phyloP scores from a whole-genome alignment of 2,888 invertebrate genomes.

The Polyommatus icarus region DNA sequence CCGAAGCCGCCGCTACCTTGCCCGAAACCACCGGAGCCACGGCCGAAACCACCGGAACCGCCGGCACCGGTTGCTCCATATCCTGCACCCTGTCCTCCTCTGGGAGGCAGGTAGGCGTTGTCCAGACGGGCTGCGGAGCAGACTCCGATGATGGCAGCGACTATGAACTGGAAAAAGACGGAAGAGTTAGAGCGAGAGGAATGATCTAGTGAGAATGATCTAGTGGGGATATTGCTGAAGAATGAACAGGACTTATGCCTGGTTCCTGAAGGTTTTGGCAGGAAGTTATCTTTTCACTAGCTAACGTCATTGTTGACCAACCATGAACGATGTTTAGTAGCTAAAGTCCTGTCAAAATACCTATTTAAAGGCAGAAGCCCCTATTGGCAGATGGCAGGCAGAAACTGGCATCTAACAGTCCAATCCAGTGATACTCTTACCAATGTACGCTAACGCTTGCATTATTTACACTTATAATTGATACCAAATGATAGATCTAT shows the following conservation, averaged over 20 bases:
- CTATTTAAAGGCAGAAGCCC: too few species aligned
- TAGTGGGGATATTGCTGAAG: neutral
- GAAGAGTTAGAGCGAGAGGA: neutral
- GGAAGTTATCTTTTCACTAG: neutral
- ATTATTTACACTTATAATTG: neutral
- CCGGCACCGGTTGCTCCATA: constrained; percentile 50
- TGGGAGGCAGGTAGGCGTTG: constrained; percentile 75
- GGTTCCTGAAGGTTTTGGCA: neutral
- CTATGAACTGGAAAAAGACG: constrained; percentile 57
- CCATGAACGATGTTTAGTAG: too few species aligned
- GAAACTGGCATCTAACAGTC: too few species aligned
- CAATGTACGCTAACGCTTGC: neutral
- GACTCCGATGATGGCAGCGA: constrained; percentile 69
- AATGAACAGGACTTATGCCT: neutral
- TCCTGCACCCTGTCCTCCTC: constrained; percentile 68
- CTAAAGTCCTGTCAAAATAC: too few species aligned
- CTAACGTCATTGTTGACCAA: too few species aligned
- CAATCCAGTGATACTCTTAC: neutral
- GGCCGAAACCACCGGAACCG: constrained; percentile 38
- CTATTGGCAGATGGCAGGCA: too few species aligned
- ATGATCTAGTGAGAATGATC: neutral
- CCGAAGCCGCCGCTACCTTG: constrained; percentile 43
- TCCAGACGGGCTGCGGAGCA: constrained; percentile 73
- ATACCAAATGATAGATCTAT: neutral
- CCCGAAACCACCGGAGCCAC: constrained; percentile 40